Evolutionary conservation across 37 sponge, comb jelly and placozoan genomes (phyloP).

Genomic region (Aplysina aerophoba): DNA sequence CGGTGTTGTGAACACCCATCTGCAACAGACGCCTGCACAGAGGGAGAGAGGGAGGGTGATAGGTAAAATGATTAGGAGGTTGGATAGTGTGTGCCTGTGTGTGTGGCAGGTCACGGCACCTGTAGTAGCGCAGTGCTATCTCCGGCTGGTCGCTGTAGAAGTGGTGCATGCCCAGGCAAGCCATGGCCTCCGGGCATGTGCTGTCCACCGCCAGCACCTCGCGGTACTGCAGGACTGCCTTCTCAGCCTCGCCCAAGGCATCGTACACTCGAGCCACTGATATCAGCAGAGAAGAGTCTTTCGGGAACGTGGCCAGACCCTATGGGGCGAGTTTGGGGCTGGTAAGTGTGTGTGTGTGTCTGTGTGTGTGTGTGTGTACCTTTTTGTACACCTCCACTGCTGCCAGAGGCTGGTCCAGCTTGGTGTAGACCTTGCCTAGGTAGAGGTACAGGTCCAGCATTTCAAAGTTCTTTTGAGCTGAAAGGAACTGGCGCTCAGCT

Average conservation of each 20-base stretch:
- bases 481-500: slow-evolving; percentile 95
- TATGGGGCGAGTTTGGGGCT: background rate
- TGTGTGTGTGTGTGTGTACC: slow-evolving; percentile 32
- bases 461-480: slow-evolving; percentile 76
- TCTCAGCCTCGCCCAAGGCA: slow-evolving; percentile 84
- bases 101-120: slow-evolving; percentile 36
- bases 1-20: slow-evolving; percentile 96
- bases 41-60: too few relatives aligned
- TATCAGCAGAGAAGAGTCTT: slow-evolving; percentile 74
- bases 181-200: slow-evolving; percentile 93
- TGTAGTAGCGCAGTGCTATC: slow-evolving; percentile 90
- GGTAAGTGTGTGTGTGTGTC: too few relatives aligned
- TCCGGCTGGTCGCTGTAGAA: slow-evolving; percentile 99
- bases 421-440: slow-evolving; percentile 91
- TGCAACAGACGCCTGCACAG: slow-evolving; percentile 83
- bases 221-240: slow-evolving; percentile 83
- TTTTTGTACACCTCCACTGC: slow-evolving; percentile 88
- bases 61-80: background rate
- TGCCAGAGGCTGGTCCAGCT: slow-evolving; percentile 91
- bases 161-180: slow-evolving; percentile 93
- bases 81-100: background rate
- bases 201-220: slow-evolving; percentile 88
- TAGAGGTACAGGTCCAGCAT: slow-evolving; percentile 88
- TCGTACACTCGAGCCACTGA: slow-evolving; percentile 92
- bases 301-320: slow-evolving; percentile 88